Conservation (phyloP, 2,113 vertebrate species). For the Channa argus region DNA sequence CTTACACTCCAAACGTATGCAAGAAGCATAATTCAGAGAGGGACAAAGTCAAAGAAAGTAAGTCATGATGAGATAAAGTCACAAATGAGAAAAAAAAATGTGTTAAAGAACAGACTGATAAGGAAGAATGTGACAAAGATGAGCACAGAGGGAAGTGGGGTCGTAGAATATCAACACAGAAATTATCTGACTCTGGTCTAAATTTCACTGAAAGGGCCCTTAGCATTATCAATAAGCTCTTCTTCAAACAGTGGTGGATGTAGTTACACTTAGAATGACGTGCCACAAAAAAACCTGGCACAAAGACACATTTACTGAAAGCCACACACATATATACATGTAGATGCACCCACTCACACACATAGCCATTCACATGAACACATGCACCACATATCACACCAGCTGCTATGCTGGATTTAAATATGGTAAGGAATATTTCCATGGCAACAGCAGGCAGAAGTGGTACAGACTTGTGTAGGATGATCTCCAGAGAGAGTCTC, state of each 20-base stretch:
- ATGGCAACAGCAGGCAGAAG: conserved; percentile 80
- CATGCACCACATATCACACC: conserved; percentile 61
- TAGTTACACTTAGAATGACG: conserved; percentile 1
- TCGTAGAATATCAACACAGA: background rate
- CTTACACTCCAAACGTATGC: conserved; percentile 19
- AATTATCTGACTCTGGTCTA: background rate
- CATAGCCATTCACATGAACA: conserved; percentile 66
- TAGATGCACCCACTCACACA: conserved; percentile 56
- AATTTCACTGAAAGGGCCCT: conserved; percentile 8
- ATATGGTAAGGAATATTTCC: conserved; percentile 76
- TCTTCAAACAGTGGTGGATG: conserved; percentile 1
- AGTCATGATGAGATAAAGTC: conserved; percentile 13
- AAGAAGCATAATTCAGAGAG: conserved; percentile 30
- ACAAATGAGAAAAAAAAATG: background rate
- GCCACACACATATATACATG: conserved; percentile 25
- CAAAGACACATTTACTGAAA: conserved; percentile 24
- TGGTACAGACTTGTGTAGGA: conserved; percentile 60
- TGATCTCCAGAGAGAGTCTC: conserved; percentile 65
- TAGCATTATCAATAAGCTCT: background rate
- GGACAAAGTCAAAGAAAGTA: background rate
- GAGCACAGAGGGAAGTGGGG: background rate
- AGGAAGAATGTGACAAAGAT: background rate
- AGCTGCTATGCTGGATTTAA: conserved; percentile 72
- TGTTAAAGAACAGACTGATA: background rate
- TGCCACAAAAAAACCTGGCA: conserved; percentile 9